phyloP scores from a whole-genome alignment of 1,140 invertebrate species.

The Apolygus lucorum region DNA sequence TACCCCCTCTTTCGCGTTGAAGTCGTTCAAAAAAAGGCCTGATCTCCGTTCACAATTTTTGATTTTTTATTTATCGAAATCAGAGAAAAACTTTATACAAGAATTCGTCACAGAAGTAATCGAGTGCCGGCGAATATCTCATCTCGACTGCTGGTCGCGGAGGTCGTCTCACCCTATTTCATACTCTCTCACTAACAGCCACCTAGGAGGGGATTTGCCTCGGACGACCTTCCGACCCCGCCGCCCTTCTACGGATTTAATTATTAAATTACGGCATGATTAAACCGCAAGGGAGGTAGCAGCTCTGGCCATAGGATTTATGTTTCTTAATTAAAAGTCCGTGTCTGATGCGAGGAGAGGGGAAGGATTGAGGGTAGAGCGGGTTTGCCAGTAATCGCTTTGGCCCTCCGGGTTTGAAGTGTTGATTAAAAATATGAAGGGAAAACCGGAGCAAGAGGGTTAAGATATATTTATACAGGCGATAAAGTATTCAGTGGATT shows the following conservation, averaged over 20 bases:
- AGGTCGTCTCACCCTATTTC: too few relatives aligned
- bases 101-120: too few relatives aligned
- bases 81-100: too few relatives aligned
- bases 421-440: background rate
- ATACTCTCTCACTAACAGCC: background rate
- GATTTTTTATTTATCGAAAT: too few relatives aligned
- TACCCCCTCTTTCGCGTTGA: too few relatives aligned
- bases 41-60: too few relatives aligned
- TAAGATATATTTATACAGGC: too few relatives aligned
- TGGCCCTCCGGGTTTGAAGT: background rate
- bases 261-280: conserved; percentile 24
- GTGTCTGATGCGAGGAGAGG: background rate
- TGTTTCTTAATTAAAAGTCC: conserved; percentile 24
- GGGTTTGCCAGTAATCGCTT: background rate
- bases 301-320: conserved; percentile 10
- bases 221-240: background rate
- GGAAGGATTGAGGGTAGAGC: background rate
- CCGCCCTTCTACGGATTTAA: conserved; percentile 11
- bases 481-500: too few relatives aligned
- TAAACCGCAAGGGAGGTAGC: conserved; percentile 14
- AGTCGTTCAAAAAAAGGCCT: too few relatives aligned
- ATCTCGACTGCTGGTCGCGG: too few relatives aligned
- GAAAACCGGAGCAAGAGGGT: too few relatives aligned
- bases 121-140: too few relatives aligned
- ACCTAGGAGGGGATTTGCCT: background rate